Evolutionary conservation across 2,113 vertebrate species (phyloP), one percentile per base, ranked within the genome.

Genomic region (Toxotes chatareus): DNA sequence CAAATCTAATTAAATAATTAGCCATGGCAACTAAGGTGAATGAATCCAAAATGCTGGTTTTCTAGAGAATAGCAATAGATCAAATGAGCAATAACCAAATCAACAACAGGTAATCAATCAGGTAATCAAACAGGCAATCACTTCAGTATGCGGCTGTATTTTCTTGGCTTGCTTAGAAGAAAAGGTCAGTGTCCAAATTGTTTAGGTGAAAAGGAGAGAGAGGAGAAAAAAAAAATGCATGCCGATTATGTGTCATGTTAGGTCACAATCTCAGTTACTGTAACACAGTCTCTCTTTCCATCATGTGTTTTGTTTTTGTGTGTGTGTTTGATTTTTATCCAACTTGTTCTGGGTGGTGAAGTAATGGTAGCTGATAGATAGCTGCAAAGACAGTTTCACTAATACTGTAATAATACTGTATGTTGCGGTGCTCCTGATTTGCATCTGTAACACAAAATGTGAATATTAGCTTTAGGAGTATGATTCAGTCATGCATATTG

Each of bases 401-500:
- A 19, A 16, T n/a, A n/a, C n/a, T n/a, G n/a, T n/a, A n/a, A 72
- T 69, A 65, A 32, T 42, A 23, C 32, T 56, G 68, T 55, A 53
- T 10, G 62, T 56, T 3, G 8, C 65, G 38, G 19, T 60, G 49
- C 42, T 72, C 49, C 59, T 55, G 38, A 71, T 76, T 78, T 76
- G 40, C 64, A 75, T 78, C 73, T 62, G 14, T 66, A 32, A 76
- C 19, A 64, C 16, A 79, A 76, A 79, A 75, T 69, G 51, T 65
- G 51, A 82, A 82, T 70, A 84, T 82, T 65, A 80, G 75, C 77
- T 84, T 46, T 44, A 69, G 71, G 74, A 79, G 53, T 57, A 31
- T 51, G 64, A 83, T 59, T 75, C 76, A 71, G 76, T 83, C 79
- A 77, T 83, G 79, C 75, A 85, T 85, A 87, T 31, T 85, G 82